These are phyloP conservation scores for Zygaena filipendulae DNA, from an alignment of 2,888 invertebrate genomes.

Conservation along the genomic window DNA sequence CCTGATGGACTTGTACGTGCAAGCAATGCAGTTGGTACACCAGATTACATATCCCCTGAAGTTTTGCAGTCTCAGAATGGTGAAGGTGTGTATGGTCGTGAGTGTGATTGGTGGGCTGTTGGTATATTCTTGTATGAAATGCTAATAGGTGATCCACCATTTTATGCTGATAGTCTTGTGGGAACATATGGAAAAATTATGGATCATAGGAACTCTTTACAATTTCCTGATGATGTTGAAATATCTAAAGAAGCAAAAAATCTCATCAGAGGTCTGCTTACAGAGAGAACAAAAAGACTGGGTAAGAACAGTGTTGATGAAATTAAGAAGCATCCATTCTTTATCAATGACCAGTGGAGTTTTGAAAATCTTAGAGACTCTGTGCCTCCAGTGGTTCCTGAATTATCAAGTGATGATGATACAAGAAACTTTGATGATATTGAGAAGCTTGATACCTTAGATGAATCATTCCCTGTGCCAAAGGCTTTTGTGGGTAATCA, in stretches of 20 bases:
- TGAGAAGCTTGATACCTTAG: constrained; percentile 91
- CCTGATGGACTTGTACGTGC: constrained; percentile 94
- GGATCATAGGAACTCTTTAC: constrained; percentile 96
- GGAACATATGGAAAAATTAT: constrained; percentile 99
- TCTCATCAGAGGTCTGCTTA: constrained; percentile 93
- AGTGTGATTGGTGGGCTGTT: constrained; percentile 99
- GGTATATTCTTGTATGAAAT: constrained; percentile 99
- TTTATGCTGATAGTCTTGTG: constrained; percentile 97
- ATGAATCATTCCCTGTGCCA: constrained; percentile 95
- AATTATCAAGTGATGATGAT: constrained; percentile 95
- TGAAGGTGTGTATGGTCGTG: constrained; percentile 95
- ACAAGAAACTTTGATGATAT: constrained; percentile 99
- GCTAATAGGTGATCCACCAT: constrained; percentile 98
- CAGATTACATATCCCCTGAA: constrained; percentile 99
- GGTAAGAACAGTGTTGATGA: constrained; percentile 94
- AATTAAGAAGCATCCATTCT: constrained; percentile 95
- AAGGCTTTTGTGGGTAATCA: constrained; percentile 99
- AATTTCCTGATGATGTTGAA: constrained; percentile 95
- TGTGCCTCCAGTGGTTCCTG: constrained; percentile 97
- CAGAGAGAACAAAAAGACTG: constrained; percentile 89
- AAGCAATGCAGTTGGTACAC: constrained; percentile 98
- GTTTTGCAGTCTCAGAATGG: constrained; percentile 97
- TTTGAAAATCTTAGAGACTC: constrained; percentile 95
- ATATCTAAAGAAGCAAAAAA: constrained; percentile 89
- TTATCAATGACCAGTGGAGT: constrained; percentile 97